Conservation (phyloP, 35 echinoderm and acorn worm genomes). For the Stichopus chloronotus region DNA sequence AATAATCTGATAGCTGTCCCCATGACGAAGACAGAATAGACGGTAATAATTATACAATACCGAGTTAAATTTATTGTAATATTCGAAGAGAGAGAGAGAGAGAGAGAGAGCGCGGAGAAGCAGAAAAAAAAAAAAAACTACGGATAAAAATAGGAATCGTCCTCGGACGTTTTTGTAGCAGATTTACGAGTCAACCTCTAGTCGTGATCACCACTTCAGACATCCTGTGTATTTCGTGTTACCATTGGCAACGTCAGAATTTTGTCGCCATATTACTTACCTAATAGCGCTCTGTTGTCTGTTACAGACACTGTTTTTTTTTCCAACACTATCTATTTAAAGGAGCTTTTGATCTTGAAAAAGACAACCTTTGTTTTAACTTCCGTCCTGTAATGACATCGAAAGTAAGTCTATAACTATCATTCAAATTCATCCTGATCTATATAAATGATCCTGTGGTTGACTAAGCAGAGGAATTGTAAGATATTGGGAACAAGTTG, state of each 20-base stretch:
- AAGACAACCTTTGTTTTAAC: too few relatives aligned
- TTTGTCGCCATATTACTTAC: constrained; percentile 24
- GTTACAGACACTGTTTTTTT: neutral
- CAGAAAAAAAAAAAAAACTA: neutral
- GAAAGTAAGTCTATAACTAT: too few relatives aligned
- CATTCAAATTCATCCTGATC: too few relatives aligned
- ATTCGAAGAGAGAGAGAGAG: neutral
- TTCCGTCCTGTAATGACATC: too few relatives aligned
- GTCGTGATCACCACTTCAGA: neutral
- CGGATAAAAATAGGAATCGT: neutral
- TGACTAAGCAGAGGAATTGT: too few relatives aligned
- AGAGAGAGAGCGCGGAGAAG: neutral
- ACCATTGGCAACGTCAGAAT: neutral
- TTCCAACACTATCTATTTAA: neutral
- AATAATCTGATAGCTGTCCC: constrained; percentile 22
- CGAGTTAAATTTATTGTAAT: constrained; percentile 16
- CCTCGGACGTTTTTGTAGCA: neutral
- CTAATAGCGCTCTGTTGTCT: constrained; percentile 10
- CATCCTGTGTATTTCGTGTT: neutral
- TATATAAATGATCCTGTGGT: too few relatives aligned
- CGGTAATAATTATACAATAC: constrained; percentile 35
- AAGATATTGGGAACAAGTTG: too few relatives aligned
- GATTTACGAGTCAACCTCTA: neutral
- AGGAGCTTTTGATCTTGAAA: neutral
- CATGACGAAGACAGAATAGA: constrained; percentile 31